phyloP scores from a whole-genome alignment of 2,888 invertebrate genomes.

The Leptinotarsa juncta region DNA sequence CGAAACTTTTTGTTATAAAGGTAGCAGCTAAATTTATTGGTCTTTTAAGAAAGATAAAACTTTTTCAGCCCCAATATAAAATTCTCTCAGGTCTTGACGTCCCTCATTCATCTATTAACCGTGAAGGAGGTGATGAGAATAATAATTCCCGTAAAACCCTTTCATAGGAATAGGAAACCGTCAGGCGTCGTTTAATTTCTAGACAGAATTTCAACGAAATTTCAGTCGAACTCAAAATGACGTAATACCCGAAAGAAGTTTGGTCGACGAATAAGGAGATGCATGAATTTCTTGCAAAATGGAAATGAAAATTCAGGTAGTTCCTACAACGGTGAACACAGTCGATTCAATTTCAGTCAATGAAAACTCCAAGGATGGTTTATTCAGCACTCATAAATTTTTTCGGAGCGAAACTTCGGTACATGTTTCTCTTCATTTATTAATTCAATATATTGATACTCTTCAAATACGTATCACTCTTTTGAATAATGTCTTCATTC shows the following conservation, averaged over 20 bases:
- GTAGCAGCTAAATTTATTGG: slow-evolving; percentile 30
- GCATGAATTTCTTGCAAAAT: background rate
- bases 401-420: too few relatives aligned
- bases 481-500: too few relatives aligned
- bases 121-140: slow-evolving; percentile 24
- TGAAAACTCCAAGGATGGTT: too few relatives aligned
- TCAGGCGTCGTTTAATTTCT: slow-evolving; percentile 3
- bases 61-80: slow-evolving; percentile 29
- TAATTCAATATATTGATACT: too few relatives aligned
- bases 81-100: slow-evolving; percentile 23
- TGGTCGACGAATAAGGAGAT: background rate
- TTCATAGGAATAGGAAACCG: slow-evolving; percentile 7
- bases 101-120: slow-evolving; percentile 35
- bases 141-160: slow-evolving; percentile 24
- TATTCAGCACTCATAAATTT: too few relatives aligned
- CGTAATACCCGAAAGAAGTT: background rate
- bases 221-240: background rate
- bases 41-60: slow-evolving; percentile 32
- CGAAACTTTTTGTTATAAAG: slow-evolving; percentile 32
- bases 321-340: too few relatives aligned
- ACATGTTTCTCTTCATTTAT: too few relatives aligned
- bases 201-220: slow-evolving; percentile 1
- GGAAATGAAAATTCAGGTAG: background rate
- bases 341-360: too few relatives aligned
- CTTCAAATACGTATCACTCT: too few relatives aligned